A percentile compares a stretch with the other conserved stretches of the same genome.
phyloP scores from a whole-genome alignment of 2,797 vertebrate genomes.

The Botia almorhae region DNA sequence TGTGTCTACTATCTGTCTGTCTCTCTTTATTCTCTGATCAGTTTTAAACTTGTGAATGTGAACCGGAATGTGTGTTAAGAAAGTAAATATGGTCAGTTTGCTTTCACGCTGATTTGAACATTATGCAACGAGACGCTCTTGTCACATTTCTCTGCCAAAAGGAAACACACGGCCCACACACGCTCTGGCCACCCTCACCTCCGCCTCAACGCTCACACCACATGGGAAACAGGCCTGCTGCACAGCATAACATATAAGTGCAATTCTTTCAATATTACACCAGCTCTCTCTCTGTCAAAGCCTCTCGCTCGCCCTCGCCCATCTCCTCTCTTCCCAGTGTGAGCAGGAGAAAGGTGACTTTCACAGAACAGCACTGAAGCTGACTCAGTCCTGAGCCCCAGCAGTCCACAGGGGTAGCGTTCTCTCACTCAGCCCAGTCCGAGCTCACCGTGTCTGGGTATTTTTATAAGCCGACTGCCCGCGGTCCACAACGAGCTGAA shows the following conservation, averaged over 20 bases:
- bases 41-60: not conserved
- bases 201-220: conserved; percentile 19
- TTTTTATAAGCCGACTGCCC: conserved; percentile 45
- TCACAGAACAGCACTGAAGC: conserved; percentile 70
- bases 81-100: not conserved
- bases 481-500: conserved; percentile 75
- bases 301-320: not conserved
- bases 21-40: too few relatives aligned
- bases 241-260: conserved; percentile 34
- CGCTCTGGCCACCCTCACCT: conserved; percentile 25
- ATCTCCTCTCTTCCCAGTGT: conserved; percentile 26
- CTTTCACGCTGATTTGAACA: not conserved
- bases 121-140: not conserved
- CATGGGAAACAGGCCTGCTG: conserved; percentile 45
- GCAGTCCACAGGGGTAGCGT: conserved; percentile 69
- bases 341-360: conserved; percentile 73
- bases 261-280: conserved; percentile 36
- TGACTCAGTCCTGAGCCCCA: conserved; percentile 74
- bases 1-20: not conserved
- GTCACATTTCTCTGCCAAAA: conserved; percentile 61
- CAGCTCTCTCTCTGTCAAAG: conserved; percentile 15
- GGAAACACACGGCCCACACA: conserved; percentile 65
- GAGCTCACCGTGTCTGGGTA: conserved; percentile 39
- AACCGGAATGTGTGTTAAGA: not conserved
- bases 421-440: conserved; percentile 46